phyloP scores from a whole-genome alignment of 1,140 invertebrate genomes.

The Drosophila elegans region DNA sequence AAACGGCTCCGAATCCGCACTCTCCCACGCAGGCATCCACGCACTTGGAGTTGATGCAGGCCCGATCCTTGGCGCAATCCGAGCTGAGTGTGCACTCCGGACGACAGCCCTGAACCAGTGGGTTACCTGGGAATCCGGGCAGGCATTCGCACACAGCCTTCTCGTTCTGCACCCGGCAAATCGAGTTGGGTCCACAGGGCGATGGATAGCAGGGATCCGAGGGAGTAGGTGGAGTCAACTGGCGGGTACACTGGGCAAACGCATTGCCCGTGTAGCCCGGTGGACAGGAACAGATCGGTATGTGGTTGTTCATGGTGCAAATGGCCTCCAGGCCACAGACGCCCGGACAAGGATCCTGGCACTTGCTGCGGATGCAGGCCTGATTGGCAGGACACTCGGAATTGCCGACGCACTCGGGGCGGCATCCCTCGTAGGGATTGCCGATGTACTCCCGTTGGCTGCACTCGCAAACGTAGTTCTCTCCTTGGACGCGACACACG shows the following conservation, averaged over 20 bases:
- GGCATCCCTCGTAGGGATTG: constrained; percentile 86
- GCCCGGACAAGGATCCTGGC: constrained; percentile 87
- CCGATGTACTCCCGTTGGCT: constrained; percentile 86
- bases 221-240: constrained; percentile 83
- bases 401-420: constrained; percentile 87
- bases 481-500: constrained; percentile 85
- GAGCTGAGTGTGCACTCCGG: constrained; percentile 92
- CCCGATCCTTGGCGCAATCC: constrained; percentile 91
- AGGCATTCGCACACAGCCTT: constrained; percentile 89
- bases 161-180: constrained; percentile 87
- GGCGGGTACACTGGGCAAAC: constrained; percentile 86
- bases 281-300: constrained; percentile 88
- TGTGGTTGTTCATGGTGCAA: constrained; percentile 89
- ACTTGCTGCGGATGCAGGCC: constrained; percentile 87
- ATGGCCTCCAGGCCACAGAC: constrained; percentile 87
- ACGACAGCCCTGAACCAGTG: constrained; percentile 89
- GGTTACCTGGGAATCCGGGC: constrained; percentile 92
- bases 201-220: constrained; percentile 89
- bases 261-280: constrained; percentile 90
- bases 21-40: constrained; percentile 92
- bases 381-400: constrained; percentile 86
- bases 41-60: constrained; percentile 92
- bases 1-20: constrained; percentile 87
- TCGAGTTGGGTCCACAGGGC: constrained; percentile 90
- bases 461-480: constrained; percentile 85